These are phyloP conservation scores for Sparidentex hasta DNA, from an alignment of 2,797 vertebrate genomes.

Conservation along the genomic window DNA sequence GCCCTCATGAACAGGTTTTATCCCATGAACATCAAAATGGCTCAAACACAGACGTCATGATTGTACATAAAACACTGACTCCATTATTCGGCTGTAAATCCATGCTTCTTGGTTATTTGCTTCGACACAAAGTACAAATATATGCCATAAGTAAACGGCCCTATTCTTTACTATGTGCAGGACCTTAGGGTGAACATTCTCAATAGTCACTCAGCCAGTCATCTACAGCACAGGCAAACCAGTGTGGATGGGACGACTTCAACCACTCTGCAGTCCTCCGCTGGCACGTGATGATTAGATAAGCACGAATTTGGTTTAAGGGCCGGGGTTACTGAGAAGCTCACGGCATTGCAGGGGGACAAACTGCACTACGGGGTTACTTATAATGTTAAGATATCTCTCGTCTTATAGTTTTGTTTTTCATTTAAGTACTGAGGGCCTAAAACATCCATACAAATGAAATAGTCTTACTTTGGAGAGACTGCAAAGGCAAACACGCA, in stretches of 20 bases:
- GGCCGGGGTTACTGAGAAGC: slow-evolving; percentile 40
- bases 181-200: slow-evolving; percentile 52
- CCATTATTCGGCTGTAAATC: slow-evolving; percentile 79
- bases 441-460: slow-evolving; percentile 18
- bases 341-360: slow-evolving; percentile 13
- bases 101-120: slow-evolving; percentile 85
- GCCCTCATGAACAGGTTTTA: slow-evolving; percentile 86
- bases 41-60: slow-evolving; percentile 81
- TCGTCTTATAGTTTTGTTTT: slow-evolving; percentile 26
- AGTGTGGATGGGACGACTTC: slow-evolving; percentile 14
- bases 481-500: slow-evolving; percentile 8
- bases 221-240: slow-evolving; percentile 47
- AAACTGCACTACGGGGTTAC: slow-evolving; percentile 23
- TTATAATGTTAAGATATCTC: slow-evolving; percentile 12
- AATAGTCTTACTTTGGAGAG: slow-evolving; percentile 5
- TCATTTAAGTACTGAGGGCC: slow-evolving; percentile 2
- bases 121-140: slow-evolving; percentile 79
- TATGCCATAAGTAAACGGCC: slow-evolving; percentile 71
- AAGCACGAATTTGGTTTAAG: slow-evolving; percentile 46
- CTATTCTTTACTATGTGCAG: slow-evolving; percentile 60
- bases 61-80: slow-evolving; percentile 85
- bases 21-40: slow-evolving; percentile 83
- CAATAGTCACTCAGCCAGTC: slow-evolving; percentile 43
- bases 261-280: slow-evolving; percentile 3
- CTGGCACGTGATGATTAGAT: slow-evolving; percentile 16